These are phyloP conservation scores for Drosophila erecta DNA, from an alignment of 1,140 invertebrate genomes.

Conservation along the genomic window DNA sequence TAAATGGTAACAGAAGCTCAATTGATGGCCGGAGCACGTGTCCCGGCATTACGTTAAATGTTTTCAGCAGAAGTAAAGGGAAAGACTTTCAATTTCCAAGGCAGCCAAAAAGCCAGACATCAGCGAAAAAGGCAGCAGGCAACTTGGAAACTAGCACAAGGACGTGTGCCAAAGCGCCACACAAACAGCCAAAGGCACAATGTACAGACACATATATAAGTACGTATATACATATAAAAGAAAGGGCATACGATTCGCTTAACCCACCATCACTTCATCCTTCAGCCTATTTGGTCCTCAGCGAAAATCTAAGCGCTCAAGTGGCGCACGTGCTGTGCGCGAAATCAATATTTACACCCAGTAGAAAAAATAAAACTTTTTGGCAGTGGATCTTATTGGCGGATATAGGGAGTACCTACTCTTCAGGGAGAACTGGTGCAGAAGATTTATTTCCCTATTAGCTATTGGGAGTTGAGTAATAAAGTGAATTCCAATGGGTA, in stretches of 20 bases:
- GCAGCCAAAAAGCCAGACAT: conserved; percentile 75
- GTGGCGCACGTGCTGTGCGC: conserved; percentile 71
- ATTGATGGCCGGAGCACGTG: conserved; percentile 77
- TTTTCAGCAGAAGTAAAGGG: conserved; percentile 31
- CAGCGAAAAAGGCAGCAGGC: conserved; percentile 68
- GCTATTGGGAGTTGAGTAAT: neutral
- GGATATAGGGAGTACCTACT: conserved; percentile 8
- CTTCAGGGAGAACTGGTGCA: neutral
- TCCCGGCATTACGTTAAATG: conserved; percentile 72
- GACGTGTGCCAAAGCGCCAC: conserved; percentile 50
- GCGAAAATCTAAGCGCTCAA: conserved; percentile 69
- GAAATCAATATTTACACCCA: conserved; percentile 76
- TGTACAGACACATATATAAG: neutral
- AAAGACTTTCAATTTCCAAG: conserved; percentile 77
- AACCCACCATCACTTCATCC: conserved; percentile 41
- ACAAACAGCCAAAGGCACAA: conserved; percentile 6
- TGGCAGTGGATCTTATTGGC: conserved; percentile 19
- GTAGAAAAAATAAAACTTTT: conserved; percentile 33
- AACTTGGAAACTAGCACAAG: conserved; percentile 78
- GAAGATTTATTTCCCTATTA: conserved; percentile 13
- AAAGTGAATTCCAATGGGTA: conserved; percentile 4
- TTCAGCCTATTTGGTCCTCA: conserved; percentile 32
- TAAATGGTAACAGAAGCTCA: conserved; percentile 77
- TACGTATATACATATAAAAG: neutral
- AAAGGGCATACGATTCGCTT: conserved; percentile 38